A percentile compares a stretch with the other conserved stretches of the same genome.
These are phyloP conservation scores for Dipodomys ordii DNA, from an alignment of 2,113 vertebrate species.

Conservation along the genomic window DNA sequence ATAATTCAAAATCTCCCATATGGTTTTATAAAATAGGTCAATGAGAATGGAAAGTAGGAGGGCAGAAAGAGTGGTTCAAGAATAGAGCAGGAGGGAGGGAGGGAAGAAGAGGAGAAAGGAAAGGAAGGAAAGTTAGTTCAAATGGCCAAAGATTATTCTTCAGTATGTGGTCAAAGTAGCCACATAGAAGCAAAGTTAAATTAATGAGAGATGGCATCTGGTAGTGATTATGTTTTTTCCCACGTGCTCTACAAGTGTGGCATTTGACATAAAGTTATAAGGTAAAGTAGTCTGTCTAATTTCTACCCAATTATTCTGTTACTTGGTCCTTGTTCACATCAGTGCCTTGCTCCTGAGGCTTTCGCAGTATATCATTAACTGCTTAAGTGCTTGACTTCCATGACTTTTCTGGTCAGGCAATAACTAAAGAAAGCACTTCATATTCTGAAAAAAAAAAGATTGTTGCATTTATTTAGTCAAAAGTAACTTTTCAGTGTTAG, in stretches of 20 bases:
- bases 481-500: background rate
- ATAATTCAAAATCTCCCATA: background rate
- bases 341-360: background rate
- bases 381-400: conserved; percentile 37
- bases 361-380: background rate
- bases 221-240: conserved; percentile 14
- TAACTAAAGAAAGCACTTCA: conserved; percentile 16
- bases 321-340: background rate
- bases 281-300: background rate
- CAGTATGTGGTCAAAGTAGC: background rate
- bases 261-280: conserved; percentile 22
- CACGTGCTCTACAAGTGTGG: background rate
- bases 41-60: background rate
- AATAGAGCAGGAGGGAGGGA: too few relatives aligned
- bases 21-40: conserved; percentile 3
- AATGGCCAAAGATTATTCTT: background rate
- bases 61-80: background rate
- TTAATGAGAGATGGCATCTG: background rate
- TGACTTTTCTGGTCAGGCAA: background rate
- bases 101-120: accelerated
- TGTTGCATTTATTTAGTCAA: background rate
- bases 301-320: conserved; percentile 32
- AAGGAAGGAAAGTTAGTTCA: background rate
- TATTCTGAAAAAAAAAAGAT: background rate
- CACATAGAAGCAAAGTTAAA: conserved; percentile 11